These are phyloP conservation scores for Steinernema feltiae DNA, from an alignment of 1,140 invertebrate species.

Conservation along the genomic window DNA sequence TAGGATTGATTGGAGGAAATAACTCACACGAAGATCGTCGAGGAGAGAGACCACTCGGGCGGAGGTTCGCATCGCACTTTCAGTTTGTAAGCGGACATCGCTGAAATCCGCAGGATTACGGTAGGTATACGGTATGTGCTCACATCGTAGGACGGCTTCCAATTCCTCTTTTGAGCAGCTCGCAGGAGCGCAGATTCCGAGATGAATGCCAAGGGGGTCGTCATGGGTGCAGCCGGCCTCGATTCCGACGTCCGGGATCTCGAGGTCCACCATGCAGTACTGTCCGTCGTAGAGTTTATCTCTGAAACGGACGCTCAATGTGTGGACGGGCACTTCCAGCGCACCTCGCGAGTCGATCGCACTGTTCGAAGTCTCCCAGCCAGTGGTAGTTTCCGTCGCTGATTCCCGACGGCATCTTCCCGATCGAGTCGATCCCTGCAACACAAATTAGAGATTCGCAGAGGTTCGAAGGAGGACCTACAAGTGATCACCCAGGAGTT, in stretches of 20 bases:
- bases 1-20: not conserved
- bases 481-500: conserved; percentile 52
- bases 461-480: conserved; percentile 22
- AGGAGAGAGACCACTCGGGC: not conserved
- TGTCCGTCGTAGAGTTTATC: conserved; percentile 47
- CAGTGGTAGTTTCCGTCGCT: conserved; percentile 57
- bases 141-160: conserved; percentile 21
- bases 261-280: conserved; percentile 53
- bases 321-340: not conserved
- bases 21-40: conserved; percentile 11
- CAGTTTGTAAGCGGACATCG: conserved; percentile 26
- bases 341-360: conserved; percentile 40
- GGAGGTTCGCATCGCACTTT: conserved; percentile 32
- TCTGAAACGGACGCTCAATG: conserved; percentile 35
- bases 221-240: conserved; percentile 36
- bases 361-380: conserved; percentile 56
- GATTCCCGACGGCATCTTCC: conserved; percentile 55
- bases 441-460: no score
- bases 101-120: conserved; percentile 14
- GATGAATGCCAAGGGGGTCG: conserved; percentile 31
- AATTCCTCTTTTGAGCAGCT: conserved; percentile 22
- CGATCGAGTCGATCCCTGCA: conserved; percentile 53
- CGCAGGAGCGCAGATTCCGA: conserved; percentile 32
- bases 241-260: conserved; percentile 20
- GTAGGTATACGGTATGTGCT: not conserved